Evolutionary conservation across 2,797 vertebrate species (phyloP), one percentile per base, ranked within the genome.

Genomic region (Calcarius lapponicus): DNA sequence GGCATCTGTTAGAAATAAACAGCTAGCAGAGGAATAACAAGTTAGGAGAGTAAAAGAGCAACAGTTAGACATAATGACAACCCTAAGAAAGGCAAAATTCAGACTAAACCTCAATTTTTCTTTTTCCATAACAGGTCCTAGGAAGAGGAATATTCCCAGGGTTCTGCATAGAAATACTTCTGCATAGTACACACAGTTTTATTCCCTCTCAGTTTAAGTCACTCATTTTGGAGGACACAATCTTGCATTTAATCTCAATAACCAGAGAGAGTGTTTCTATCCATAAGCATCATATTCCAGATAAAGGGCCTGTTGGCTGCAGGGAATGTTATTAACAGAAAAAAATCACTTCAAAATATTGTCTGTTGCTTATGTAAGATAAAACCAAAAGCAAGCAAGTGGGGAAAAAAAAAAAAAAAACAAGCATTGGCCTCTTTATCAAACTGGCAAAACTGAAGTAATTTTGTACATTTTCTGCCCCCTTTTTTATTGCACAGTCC

Each of bases 1-100:
- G 56, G 69, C 88, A 95, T 94, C 85, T 93, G 95, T 45, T 90
- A 60, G 56, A 92, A 93, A 95, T 94, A 95, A 96, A 86, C 60
- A 79, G 53, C 76, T 64, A 90, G 80, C 48, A 94, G 32, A 86
- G 80, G 50, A 91, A 83, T 80, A 93, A 80, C 69, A 91, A 91
- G 48, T 67, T 86, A 79, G 62, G 40, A 72, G 29, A 88, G 70
- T 60, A 88, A 84, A 86, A 85, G 51, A 83, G 47, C 32, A 90
- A 81, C 31, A 84, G 57, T 65, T 91, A 86, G 66, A 92, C 93
- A 88, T 45, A 90, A 90, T 40, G 50, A 60, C 66, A 91, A 62
- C 51, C 45, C 45, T 64, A 86, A 84, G 76, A 88, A 81, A 81
- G 62, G 64, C 60, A 79, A 90, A 80, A 85, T 73, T 64, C 50